Evolutionary conservation across 2,888 invertebrate species (phyloP), one percentile per base, ranked within the genome.

Genomic region (Hyalella azteca): DNA sequence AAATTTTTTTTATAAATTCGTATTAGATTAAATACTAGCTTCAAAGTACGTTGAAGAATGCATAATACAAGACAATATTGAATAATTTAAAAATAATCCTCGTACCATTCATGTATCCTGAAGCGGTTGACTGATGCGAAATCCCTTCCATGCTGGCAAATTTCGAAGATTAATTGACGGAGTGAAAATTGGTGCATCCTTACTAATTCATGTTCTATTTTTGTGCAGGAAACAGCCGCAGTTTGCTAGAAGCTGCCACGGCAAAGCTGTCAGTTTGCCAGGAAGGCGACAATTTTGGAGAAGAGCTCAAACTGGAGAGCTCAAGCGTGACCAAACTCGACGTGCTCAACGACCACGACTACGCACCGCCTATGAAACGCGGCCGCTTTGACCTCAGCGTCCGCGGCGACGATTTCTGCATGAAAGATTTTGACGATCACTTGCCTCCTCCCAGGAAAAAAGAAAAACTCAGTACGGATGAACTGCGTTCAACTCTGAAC

Each of bases 271-370:
- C 75, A 75, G 75, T 75, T 0, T 75, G 75, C 36, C 75, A 45
- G n/a, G 32, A 76, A 54, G n/a, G 73, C 39, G 26, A 77, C 59
- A 7, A 81, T 59, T n/a, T 40, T 79, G 60, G 66, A 60, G 19
- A 78, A 77, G 41, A 54, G 39, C 32, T 59, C 60, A 78, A 60
- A 41, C 54, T 48, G 76, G 83, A 81, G 76, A 79, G 80, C 19
- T 50, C 73, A 40, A 41, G 77, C 15, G 77, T 79, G 45, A 19
- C 59, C 19, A 78, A 78, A 19, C 48, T 80, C 7, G 76, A 81
- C 39, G 83, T 81, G 15, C 81, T 83, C 0, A 79, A 59, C 50
- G 83, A 83, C 59, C 83, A 83, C 40, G 83, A 83, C 59, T 83
- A 83, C 66, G 80, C 79, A 9, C 83, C 83, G 13, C 60, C 76